A percentile compares a stretch with the other conserved stretches of the same genome.
Conservation (phyloP, 2,113 vertebrate species). For the Eretmochelys imbricata region DNA sequence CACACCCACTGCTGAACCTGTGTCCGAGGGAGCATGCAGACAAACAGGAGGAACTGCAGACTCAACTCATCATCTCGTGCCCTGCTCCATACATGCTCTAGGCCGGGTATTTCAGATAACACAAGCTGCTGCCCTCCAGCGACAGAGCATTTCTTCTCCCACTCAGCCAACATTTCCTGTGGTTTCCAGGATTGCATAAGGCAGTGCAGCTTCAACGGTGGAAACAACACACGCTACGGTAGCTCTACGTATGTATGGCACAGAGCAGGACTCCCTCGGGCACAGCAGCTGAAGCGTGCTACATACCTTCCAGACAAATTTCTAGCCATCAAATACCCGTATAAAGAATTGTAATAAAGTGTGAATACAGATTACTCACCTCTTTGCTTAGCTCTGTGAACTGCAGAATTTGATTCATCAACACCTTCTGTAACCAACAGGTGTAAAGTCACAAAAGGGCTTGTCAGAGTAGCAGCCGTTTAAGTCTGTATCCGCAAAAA, state of each 20-base stretch:
- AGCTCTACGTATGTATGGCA: neutral
- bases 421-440: neutral
- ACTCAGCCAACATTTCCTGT: neutral
- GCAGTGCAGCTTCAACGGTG: neutral
- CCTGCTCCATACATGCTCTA: neutral
- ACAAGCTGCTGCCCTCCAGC: neutral
- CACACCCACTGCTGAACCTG: neutral
- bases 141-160: neutral
- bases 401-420: neutral
- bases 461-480: neutral
- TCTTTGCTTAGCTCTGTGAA: neutral
- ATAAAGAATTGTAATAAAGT: neutral
- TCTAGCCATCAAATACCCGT: neutral
- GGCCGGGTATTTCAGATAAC: neutral
- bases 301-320: neutral
- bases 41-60: neutral
- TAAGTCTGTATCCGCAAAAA: no score
- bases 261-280: neutral
- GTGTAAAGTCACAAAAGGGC: neutral
- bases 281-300: neutral
- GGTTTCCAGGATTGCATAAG: conserved; percentile 13
- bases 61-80: fast-evolving
- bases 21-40: neutral
- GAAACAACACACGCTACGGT: neutral
- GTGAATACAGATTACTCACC: neutral